A percentile compares a stretch with the other conserved stretches of the same genome.
Evolutionary conservation across 2,797 vertebrate genomes (phyloP).

Genomic region (Enteromius radiatus): DNA sequence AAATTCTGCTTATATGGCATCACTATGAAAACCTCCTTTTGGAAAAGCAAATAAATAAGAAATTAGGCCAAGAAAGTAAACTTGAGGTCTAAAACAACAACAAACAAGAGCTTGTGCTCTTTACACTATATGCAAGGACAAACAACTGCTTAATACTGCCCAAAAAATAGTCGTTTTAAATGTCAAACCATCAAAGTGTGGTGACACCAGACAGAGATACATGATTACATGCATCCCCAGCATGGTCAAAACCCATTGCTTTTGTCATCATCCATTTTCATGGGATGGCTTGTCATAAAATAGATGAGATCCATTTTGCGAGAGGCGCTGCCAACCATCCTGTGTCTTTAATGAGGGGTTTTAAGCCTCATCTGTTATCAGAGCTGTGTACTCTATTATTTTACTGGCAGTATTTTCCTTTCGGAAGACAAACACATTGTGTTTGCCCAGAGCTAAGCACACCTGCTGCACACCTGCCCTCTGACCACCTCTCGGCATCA

Average conservation of each 20-base stretch:
- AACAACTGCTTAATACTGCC: constrained; percentile 34
- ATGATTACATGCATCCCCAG: constrained; percentile 47
- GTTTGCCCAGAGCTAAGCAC: constrained; percentile 85
- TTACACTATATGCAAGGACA: constrained; percentile 43
- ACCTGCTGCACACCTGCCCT: constrained; percentile 88
- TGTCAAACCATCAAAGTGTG: constrained; percentile 40
- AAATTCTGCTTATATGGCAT: neutral
- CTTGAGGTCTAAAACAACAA: neutral
- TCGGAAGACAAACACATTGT: constrained; percentile 81
- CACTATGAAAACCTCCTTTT: neutral
- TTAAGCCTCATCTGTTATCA: constrained; percentile 63
- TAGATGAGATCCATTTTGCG: constrained; percentile 60
- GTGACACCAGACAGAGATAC: constrained; percentile 40
- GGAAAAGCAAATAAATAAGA: neutral
- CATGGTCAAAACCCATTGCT: constrained; percentile 52
- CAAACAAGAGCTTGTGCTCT: constrained; percentile 9
- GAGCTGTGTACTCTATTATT: constrained; percentile 69
- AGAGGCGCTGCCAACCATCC: constrained; percentile 62
- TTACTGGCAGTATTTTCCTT: constrained; percentile 74
- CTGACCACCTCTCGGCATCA: constrained; percentile 59
- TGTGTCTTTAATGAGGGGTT: constrained; percentile 66
- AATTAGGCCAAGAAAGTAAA: neutral
- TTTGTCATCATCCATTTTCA: constrained; percentile 58
- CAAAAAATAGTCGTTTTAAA: constrained; percentile 40
- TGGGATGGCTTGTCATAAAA: constrained; percentile 57